These are phyloP conservation scores for Catagonus wagneri DNA, from an alignment of 2,113 vertebrate genomes.

Conservation along the genomic window DNA sequence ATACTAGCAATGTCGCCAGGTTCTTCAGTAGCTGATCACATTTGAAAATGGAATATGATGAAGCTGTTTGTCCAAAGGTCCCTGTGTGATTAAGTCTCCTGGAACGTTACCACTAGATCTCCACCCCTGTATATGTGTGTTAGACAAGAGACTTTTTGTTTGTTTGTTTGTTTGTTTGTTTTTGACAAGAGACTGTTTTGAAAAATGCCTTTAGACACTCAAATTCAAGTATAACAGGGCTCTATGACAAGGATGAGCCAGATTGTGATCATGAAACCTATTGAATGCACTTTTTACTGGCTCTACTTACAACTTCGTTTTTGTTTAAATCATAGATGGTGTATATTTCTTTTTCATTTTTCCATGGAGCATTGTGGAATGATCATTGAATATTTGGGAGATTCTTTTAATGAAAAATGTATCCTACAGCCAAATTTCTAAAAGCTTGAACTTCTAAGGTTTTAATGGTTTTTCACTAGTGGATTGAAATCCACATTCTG, in stretches of 20 bases:
- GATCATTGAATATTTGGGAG: not conserved
- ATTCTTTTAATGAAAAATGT: constrained; percentile 31
- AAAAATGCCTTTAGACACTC: constrained; percentile 11
- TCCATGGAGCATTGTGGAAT: not conserved
- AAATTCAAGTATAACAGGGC: not conserved
- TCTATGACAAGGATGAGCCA: not conserved
- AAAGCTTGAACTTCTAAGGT: not conserved
- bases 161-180: too few relatives aligned
- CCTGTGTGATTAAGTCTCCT: not conserved
- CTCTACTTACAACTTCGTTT: not conserved
- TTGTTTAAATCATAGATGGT: not conserved
- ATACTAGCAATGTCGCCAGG: not conserved
- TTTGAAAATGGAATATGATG: constrained; percentile 64
- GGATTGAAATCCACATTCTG: not conserved
- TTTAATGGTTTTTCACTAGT: constrained; percentile 16
- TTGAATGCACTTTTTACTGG: not conserved
- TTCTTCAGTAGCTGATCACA: not conserved
- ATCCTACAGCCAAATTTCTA: not conserved
- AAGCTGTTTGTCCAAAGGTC: constrained; percentile 17
- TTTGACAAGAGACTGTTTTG: constrained; percentile 33
- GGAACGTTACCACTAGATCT: not conserved
- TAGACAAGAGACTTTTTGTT: constrained; percentile 38
- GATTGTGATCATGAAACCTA: not conserved
- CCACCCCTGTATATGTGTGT: not conserved
- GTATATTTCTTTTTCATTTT: constrained; percentile 14